Evolutionary conservation across 2,888 invertebrate genomes (phyloP).

Genomic region (Acronicta aceris): DNA sequence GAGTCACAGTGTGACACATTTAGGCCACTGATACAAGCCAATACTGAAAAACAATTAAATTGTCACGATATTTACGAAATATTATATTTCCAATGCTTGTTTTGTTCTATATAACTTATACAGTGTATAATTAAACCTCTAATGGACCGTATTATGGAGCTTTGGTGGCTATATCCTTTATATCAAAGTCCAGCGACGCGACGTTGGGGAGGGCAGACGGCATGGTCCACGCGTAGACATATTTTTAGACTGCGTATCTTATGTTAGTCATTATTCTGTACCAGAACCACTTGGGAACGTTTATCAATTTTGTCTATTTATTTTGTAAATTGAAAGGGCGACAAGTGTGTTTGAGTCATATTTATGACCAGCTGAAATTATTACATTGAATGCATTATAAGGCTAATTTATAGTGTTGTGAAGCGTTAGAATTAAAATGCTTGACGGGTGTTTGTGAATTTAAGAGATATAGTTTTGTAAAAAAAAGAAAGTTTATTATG

Average conservation of each 20-base stretch:
- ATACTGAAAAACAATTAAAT: conserved; percentile 46
- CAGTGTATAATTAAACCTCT: neutral
- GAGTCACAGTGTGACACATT: conserved; percentile 82
- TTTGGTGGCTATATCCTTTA: conserved; percentile 19
- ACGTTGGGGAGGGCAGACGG: conserved; percentile 67
- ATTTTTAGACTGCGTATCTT: conserved; percentile 78
- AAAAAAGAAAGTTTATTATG: too few species aligned
- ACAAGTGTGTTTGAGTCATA: conserved; percentile 31
- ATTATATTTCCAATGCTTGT: conserved; percentile 21
- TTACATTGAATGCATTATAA: neutral
- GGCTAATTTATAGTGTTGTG: too few species aligned
- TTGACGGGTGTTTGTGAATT: too few species aligned
- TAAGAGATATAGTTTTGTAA: too few species aligned
- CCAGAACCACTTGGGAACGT: conserved; percentile 50
- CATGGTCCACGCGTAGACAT: conserved; percentile 75
- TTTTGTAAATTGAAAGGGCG: conserved; percentile 27
- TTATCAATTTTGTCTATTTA: conserved; percentile 53
- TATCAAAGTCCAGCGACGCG: conserved; percentile 58
- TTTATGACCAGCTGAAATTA: conserved; percentile 10
- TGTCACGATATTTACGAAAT: neutral
- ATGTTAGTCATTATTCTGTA: conserved; percentile 74
- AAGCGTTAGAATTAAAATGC: too few species aligned
- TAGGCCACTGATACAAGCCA: conserved; percentile 71
- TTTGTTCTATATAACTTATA: neutral
- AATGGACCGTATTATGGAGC: conserved; percentile 30